phyloP scores from a whole-genome alignment of 2,888 invertebrate genomes.

The Pseudococcus jackbeardsleyi region DNA sequence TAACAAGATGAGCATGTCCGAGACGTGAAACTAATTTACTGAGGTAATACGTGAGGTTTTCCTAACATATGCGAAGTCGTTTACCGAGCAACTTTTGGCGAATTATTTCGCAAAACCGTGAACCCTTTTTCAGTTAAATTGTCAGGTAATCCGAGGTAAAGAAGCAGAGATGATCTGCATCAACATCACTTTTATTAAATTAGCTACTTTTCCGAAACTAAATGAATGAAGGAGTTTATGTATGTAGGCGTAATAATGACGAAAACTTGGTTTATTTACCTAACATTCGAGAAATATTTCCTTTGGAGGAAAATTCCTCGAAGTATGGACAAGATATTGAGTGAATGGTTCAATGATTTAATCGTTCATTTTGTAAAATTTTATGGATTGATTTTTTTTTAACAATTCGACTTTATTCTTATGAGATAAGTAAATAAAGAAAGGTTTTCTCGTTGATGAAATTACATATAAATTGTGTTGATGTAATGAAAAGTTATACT shows the following conservation, averaged over 20 bases:
- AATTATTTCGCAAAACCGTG: conserved; percentile 22
- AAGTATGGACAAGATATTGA: background rate
- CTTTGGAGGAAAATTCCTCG: background rate
- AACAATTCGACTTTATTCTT: background rate
- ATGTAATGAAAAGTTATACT: background rate
- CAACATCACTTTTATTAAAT: conserved; percentile 42
- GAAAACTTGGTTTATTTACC: conserved; percentile 11
- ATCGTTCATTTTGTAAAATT: background rate
- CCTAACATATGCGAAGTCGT: conserved; percentile 37
- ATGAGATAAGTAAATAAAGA: background rate
- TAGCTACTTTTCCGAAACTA: background rate
- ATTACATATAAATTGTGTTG: background rate
- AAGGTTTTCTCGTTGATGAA: background rate
- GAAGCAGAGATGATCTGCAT: background rate
- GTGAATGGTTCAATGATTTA: too few species aligned
- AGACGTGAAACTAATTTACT: conserved; percentile 24
- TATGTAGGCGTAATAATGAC: background rate
- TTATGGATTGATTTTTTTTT: background rate
- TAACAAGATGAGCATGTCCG: background rate
- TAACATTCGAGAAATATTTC: background rate
- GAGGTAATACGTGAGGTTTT: conserved; percentile 14
- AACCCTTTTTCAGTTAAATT: background rate
- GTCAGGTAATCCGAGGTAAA: background rate
- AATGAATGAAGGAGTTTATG: background rate
- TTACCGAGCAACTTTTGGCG: background rate